phyloP scores from a whole-genome alignment of 2,797 vertebrate genomes.

The Capromys pilorides region DNA sequence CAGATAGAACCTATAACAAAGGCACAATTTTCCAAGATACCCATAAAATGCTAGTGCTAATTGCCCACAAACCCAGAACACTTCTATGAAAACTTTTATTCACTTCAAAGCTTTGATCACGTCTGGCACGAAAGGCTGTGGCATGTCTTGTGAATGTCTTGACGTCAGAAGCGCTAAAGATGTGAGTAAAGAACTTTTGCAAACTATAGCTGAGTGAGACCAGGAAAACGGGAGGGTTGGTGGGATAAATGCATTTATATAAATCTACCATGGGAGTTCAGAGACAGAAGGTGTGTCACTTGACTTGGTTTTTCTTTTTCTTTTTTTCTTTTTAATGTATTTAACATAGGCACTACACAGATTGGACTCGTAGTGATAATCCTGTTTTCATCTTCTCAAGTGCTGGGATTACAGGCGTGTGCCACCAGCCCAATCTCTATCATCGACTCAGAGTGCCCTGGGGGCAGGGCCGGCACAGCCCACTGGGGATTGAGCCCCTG shows the following conservation, averaged over 20 bases:
- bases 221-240: not conserved
- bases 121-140: conserved; percentile 52
- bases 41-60: conserved; percentile 19
- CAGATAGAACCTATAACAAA: conserved; percentile 47
- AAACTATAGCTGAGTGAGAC: not conserved
- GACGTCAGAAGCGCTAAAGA: conserved; percentile 34
- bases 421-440: too few species aligned
- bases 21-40: conserved; percentile 9
- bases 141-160: conserved; percentile 66
- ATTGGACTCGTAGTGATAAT: too few species aligned
- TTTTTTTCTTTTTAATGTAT: too few species aligned
- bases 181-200: not conserved
- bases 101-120: conserved; percentile 64
- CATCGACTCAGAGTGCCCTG: too few species aligned
- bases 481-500: too few species aligned
- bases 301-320: not conserved
- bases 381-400: too few species aligned
- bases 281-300: not conserved
- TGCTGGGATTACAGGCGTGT: too few species aligned
- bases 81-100: conserved; percentile 45
- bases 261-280: not conserved
- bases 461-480: too few species aligned
- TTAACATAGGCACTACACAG: too few species aligned
- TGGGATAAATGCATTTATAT: conserved; percentile 4
- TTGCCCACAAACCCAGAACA: not conserved